These are phyloP conservation scores for Cranoglanis bouderius DNA, from an alignment of 2,113 vertebrate species.

Conservation along the genomic window DNA sequence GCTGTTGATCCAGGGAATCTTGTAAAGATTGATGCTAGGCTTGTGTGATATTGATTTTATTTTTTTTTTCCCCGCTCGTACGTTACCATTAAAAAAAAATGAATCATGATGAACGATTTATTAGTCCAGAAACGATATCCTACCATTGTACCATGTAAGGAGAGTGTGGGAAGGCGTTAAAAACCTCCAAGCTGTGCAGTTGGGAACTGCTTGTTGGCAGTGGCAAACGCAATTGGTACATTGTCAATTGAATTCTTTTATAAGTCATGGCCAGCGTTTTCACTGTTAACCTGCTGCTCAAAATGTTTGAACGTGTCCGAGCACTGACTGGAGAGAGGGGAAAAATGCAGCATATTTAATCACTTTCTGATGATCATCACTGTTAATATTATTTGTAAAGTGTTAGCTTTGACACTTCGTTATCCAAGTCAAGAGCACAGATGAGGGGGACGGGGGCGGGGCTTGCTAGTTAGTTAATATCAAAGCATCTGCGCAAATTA, in stretches of 20 bases:
- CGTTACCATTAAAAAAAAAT: neutral
- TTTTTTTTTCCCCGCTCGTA: neutral
- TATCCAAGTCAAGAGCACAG: no score
- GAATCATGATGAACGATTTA: neutral
- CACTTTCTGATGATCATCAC: neutral
- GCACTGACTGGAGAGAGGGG: no score
- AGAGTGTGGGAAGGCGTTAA: neutral
- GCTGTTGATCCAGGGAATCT: neutral
- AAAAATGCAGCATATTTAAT: neutral
- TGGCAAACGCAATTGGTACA: neutral
- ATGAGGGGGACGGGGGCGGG: no score
- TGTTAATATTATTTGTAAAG: no score
- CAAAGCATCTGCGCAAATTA: no score
- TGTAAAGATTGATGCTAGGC: neutral
- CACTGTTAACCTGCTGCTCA: no score
- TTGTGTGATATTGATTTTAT: neutral
- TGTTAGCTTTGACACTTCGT: no score
- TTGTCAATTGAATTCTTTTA: no score
- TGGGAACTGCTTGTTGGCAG: neutral
- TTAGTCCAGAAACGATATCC: neutral
- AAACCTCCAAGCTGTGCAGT: neutral
- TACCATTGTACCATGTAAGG: neutral
- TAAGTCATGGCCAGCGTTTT: neutral
- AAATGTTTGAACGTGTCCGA: no score
- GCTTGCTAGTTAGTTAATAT: neutral